Conservation (phyloP, 2,797 vertebrate genomes). For the Crenuchus spilurus region DNA sequence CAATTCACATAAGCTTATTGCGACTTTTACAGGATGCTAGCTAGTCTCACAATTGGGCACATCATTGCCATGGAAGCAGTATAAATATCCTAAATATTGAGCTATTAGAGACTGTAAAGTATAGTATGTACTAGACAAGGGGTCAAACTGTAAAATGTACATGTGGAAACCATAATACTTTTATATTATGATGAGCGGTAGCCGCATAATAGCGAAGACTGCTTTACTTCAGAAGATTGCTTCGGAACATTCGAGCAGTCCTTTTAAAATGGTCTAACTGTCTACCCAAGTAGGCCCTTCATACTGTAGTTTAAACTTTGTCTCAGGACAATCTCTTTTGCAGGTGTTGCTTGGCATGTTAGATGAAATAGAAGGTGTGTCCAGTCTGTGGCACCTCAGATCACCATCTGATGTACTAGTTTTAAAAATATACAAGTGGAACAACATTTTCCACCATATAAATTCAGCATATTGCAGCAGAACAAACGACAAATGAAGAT, state of each 20-base stretch:
- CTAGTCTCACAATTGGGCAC: slow-evolving; percentile 53
- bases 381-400: slow-evolving; percentile 27
- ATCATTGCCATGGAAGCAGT: slow-evolving; percentile 67
- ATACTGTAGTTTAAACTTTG: slow-evolving; percentile 56
- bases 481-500: slow-evolving; percentile 10
- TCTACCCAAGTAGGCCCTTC: slow-evolving; percentile 62
- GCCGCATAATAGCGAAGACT: slow-evolving; percentile 75
- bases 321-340: slow-evolving; percentile 73
- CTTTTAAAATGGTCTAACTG: slow-evolving; percentile 72
- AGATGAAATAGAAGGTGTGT: slow-evolving; percentile 50
- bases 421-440: slow-evolving; percentile 41
- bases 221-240: slow-evolving; percentile 67
- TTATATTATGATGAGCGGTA: slow-evolving; percentile 75
- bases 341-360: slow-evolving; percentile 69
- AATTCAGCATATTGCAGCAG: slow-evolving; percentile 14
- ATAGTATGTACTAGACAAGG: slow-evolving; percentile 72
- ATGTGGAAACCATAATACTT: slow-evolving; percentile 78
- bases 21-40: slow-evolving; percentile 2
- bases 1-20: no score
- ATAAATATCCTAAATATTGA: slow-evolving; percentile 68
- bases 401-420: slow-evolving; percentile 29
- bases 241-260: slow-evolving; percentile 40
- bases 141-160: slow-evolving; percentile 68
- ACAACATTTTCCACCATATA: slow-evolving; percentile 37
- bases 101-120: slow-evolving; percentile 70